phyloP scores from a whole-genome alignment of 1,140 invertebrate species.

The Philopotamus ludificatus region DNA sequence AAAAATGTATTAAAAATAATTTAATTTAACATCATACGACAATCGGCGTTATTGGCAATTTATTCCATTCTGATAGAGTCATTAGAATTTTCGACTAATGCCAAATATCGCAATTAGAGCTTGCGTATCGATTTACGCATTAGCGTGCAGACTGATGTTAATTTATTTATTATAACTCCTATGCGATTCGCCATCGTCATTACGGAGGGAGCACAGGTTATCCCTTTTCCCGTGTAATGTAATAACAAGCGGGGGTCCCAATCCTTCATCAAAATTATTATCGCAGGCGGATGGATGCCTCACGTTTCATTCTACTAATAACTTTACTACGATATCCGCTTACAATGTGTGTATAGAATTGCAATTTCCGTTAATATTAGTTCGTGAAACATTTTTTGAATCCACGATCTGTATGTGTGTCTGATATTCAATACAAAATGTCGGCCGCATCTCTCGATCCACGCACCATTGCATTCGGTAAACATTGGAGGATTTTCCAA shows the following conservation, averaged over 20 bases:
- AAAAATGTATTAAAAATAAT: too few relatives aligned
- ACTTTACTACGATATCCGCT: background rate
- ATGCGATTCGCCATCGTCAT: background rate
- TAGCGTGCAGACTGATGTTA: background rate
- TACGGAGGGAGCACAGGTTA: conserved; percentile 14
- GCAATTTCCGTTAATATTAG: background rate
- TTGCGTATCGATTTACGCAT: background rate
- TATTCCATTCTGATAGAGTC: background rate
- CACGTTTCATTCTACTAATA: conserved; percentile 33
- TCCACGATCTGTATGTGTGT: too few relatives aligned
- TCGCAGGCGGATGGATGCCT: conserved; percentile 24
- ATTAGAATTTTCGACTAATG: background rate
- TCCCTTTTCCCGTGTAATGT: conserved; percentile 26
- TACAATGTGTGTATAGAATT: background rate
- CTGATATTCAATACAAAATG: too few relatives aligned
- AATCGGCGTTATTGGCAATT: too few relatives aligned
- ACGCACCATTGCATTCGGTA: too few relatives aligned
- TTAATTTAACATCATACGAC: too few relatives aligned
- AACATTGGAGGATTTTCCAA: too few relatives aligned
- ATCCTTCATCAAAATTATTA: conserved; percentile 36
- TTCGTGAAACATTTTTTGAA: background rate
- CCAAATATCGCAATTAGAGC: too few relatives aligned
- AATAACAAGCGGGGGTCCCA: conserved; percentile 33
- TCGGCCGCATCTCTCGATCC: too few relatives aligned
- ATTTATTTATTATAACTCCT: background rate